Conservation (phyloP, 2,113 vertebrate genomes). For the Dendrocopos noguchii region DNA sequence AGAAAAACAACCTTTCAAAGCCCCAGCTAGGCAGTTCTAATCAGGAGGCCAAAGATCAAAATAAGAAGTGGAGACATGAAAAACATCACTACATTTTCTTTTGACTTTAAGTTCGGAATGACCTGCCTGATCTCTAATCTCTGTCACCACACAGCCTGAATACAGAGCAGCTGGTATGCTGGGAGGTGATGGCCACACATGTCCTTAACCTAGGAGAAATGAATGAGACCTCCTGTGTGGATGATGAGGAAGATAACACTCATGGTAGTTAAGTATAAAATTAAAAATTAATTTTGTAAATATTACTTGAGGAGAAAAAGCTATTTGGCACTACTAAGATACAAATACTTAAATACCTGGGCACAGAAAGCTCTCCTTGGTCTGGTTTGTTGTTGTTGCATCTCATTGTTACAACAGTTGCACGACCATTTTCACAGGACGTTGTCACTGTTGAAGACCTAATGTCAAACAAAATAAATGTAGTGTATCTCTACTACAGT, state of each 20-base stretch:
- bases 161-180: neutral
- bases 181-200: neutral
- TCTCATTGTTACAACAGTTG: slow-evolving; percentile 88
- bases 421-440: slow-evolving; percentile 90
- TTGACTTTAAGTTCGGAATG: neutral
- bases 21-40: neutral
- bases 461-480: slow-evolving; percentile 4
- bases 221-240: neutral
- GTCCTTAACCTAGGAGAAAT: neutral
- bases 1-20: neutral
- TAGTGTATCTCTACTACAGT: neutral
- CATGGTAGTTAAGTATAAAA: neutral
- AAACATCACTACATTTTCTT: neutral
- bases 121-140: neutral
- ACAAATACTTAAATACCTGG: slow-evolving; percentile 80
- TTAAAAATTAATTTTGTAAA: neutral
- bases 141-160: neutral
- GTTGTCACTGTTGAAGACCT: slow-evolving; percentile 89
- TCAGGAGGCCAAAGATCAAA: neutral
- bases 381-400: slow-evolving; percentile 84
- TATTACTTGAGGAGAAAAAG: neutral
- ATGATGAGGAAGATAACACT: neutral
- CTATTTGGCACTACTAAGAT: neutral
- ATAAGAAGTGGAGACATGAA: neutral
- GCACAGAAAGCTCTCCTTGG: slow-evolving; percentile 86